Evolutionary conservation across 2,113 vertebrate species (phyloP).

Genomic region (Pipa parva): DNA sequence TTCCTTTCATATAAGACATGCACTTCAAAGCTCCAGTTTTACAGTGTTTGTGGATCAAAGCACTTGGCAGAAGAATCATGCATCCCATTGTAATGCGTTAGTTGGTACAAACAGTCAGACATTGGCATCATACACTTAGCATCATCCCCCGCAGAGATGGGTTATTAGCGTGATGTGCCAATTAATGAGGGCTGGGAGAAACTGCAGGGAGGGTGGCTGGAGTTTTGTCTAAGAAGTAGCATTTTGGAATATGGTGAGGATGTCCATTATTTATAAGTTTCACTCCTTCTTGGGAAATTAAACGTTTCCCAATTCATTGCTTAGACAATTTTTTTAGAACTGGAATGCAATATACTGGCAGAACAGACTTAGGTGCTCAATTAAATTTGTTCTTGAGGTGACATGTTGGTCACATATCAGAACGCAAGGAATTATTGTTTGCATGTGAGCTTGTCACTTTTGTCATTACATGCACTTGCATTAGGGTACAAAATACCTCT

Average conservation of each 20-base stretch:
- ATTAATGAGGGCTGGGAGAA: constrained; percentile 27
- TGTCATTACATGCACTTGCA: no score
- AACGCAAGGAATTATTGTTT: no score
- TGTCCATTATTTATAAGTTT: not conserved
- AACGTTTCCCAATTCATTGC: no score
- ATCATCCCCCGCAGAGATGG: constrained; percentile 33
- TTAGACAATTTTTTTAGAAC: no score
- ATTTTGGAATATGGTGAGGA: not conserved
- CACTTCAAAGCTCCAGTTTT: constrained; percentile 21
- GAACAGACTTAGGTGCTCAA: no score
- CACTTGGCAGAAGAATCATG: constrained; percentile 19
- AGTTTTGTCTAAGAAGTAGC: not conserved
- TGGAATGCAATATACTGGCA: no score
- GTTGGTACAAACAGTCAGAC: constrained; percentile 29
- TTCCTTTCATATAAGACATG: constrained; percentile 11
- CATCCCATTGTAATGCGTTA: constrained; percentile 15
- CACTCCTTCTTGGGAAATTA: no score
- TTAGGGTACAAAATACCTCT: no score
- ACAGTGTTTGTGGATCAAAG: constrained; percentile 30
- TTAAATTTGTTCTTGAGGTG: no score
- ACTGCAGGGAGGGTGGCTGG: constrained; percentile 1
- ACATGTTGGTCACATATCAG: no score
- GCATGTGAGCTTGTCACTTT: no score
- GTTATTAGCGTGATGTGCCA: constrained; percentile 33
- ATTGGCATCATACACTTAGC: constrained; percentile 17